Evolutionary conservation across 2,797 vertebrate species (phyloP).

Genomic region (Microctenopoma stevenorrisi): DNA sequence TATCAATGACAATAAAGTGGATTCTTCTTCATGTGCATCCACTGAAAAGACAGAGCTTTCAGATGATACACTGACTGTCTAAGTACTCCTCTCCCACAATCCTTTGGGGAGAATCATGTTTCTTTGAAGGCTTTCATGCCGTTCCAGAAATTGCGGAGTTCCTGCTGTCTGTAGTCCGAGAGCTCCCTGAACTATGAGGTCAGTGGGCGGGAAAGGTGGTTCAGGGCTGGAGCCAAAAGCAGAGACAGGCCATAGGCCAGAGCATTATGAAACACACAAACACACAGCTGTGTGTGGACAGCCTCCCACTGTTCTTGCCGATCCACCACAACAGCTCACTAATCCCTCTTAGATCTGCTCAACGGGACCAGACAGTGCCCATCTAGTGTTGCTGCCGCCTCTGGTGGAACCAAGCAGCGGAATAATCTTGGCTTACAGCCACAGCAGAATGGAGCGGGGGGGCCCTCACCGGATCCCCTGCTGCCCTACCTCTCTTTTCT

Average conservation of each 20-base stretch:
- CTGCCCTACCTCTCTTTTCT: constrained; percentile 13
- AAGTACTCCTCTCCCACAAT: constrained; percentile 45
- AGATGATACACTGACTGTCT: constrained; percentile 47
- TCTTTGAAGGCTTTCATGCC: constrained; percentile 70
- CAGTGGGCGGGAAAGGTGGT: constrained; percentile 68
- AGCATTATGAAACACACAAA: constrained; percentile 80
- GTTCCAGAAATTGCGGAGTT: constrained; percentile 62
- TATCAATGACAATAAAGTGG: too few relatives aligned
- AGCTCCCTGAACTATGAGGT: constrained; percentile 67
- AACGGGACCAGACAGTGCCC: constrained; percentile 69
- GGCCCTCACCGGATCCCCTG: constrained; percentile 35
- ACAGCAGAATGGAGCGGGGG: constrained; percentile 57
- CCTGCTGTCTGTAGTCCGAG: constrained; percentile 61
- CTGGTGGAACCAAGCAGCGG: constrained; percentile 73
- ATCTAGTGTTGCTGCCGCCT: constrained; percentile 69
- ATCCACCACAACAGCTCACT: constrained; percentile 72
- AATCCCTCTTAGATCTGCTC: constrained; percentile 81
- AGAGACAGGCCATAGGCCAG: constrained; percentile 66
- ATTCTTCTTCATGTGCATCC: too few relatives aligned
- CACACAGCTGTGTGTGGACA: constrained; percentile 82
- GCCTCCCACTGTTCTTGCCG: constrained; percentile 73
- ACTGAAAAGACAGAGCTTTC: constrained; percentile 20
- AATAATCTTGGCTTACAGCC: constrained; percentile 75
- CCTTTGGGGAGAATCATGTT: constrained; percentile 67
- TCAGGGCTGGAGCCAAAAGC: constrained; percentile 60